Evolutionary conservation across 2,888 invertebrate species (phyloP).

Genomic region (Holacanthella duospinosa): DNA sequence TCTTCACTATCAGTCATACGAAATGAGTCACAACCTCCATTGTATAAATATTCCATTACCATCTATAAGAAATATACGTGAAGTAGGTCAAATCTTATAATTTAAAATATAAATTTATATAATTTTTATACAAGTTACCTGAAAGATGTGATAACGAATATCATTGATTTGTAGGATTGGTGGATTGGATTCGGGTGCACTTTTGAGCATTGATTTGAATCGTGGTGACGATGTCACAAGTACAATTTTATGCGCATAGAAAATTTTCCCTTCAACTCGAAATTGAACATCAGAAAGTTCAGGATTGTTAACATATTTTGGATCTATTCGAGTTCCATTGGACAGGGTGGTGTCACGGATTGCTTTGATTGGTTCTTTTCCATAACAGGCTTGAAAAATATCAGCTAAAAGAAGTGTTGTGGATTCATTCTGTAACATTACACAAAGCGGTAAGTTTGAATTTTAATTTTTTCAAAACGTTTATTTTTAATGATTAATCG

Average conservation of each 20-base stretch:
- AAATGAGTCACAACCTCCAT: conserved; percentile 69
- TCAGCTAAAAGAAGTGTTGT: conserved; percentile 75
- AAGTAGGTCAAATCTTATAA: too few species aligned
- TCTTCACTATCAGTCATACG: conserved; percentile 58
- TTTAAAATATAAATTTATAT: neutral
- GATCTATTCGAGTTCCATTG: conserved; percentile 68
- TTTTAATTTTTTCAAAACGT: neutral
- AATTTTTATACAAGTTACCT: conserved; percentile 49
- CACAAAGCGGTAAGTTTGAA: conserved; percentile 14
- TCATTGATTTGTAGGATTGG: conserved; percentile 86
- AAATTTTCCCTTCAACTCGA: conserved; percentile 76
- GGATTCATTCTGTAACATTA: conserved; percentile 65
- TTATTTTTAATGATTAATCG: neutral
- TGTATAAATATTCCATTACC: conserved; percentile 86
- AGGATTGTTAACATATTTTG: conserved; percentile 86
- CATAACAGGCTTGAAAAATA: conserved; percentile 79
- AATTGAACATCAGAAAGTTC: conserved; percentile 86
- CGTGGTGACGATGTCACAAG: conserved; percentile 79
- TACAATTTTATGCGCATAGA: conserved; percentile 89
- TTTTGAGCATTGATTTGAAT: conserved; percentile 72
- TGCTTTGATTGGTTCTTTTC: conserved; percentile 70
- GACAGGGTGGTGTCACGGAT: conserved; percentile 50
- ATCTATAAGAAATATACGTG: conserved; percentile 49
- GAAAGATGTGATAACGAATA: conserved; percentile 82
- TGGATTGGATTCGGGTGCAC: conserved; percentile 60